Conservation (phyloP, 2,797 vertebrate species). For the Sebastiscus albofasciatus region DNA sequence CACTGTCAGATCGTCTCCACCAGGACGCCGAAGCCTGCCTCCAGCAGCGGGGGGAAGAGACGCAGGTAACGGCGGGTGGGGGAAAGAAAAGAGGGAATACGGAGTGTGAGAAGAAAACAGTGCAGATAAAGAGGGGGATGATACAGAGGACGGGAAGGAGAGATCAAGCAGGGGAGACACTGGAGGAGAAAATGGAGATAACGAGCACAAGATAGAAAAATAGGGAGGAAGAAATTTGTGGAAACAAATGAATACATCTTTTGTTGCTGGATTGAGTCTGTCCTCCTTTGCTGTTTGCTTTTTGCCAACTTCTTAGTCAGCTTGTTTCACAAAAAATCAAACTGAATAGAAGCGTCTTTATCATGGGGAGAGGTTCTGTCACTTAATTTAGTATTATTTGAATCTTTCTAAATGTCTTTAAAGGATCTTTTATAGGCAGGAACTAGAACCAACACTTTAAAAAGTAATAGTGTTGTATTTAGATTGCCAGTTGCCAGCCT, state of each 20-base stretch:
- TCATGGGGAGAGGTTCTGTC: slow-evolving; percentile 22
- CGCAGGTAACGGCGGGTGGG: slow-evolving; percentile 84
- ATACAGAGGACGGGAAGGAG: background rate
- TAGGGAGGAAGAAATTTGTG: background rate
- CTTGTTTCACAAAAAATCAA: slow-evolving; percentile 9
- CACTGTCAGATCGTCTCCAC: slow-evolving; percentile 99
- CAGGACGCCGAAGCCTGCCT: slow-evolving; percentile 90
- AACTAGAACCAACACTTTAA: background rate
- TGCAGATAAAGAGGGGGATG: background rate
- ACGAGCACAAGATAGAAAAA: background rate
- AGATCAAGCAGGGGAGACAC: background rate
- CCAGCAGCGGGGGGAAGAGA: slow-evolving; percentile 90
- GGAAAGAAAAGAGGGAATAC: background rate
- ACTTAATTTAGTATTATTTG: background rate
- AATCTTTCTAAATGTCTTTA: background rate
- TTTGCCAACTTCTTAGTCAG: slow-evolving; percentile 6
- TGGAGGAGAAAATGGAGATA: background rate
- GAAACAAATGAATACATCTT: background rate
- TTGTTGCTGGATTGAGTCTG: slow-evolving; percentile 12
- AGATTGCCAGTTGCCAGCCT: background rate
- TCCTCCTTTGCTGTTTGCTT: background rate
- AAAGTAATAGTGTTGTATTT: background rate
- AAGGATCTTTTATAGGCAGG: background rate
- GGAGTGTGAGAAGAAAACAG: background rate
- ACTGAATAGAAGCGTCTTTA: slow-evolving; percentile 10